Evolutionary conservation across 1,140 invertebrate genomes (phyloP).

Genomic region (Brachionus rubens): DNA sequence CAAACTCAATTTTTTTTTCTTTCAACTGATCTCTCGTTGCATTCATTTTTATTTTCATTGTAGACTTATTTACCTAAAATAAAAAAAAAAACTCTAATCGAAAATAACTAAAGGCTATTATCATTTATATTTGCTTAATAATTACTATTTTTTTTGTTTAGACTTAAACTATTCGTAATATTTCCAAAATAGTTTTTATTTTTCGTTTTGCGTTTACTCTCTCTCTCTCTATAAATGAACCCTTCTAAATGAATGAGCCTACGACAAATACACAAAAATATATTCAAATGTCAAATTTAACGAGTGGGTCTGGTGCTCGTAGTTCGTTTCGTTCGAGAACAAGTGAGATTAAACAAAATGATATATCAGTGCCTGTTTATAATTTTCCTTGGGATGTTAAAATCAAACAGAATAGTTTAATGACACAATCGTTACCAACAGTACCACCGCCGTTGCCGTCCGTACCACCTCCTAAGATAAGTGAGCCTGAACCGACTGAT

Average conservation of each 20-base stretch:
- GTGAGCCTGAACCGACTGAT: background rate
- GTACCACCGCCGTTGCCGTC: constrained; percentile 5
- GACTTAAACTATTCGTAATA: no score
- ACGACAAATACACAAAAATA: constrained; percentile 13
- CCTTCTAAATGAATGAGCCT: constrained; percentile 17
- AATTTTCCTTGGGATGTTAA: constrained; percentile 40
- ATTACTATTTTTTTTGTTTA: no score
- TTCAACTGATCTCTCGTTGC: no score
- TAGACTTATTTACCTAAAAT: no score
- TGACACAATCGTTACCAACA: background rate
- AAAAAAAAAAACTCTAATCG: no score
- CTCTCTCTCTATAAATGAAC: background rate
- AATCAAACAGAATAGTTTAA: background rate
- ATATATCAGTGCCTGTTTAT: background rate
- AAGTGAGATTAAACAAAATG: background rate
- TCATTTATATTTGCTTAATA: no score
- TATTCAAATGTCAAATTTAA: constrained; percentile 39
- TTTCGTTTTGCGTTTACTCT: background rate
- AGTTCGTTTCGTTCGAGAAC: background rate
- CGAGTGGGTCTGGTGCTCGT: constrained; percentile 7
- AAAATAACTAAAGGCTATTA: no score
- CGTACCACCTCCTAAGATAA: background rate
- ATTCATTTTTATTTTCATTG: no score
- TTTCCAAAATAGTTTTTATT: no score
- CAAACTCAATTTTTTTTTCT: no score